A percentile compares a stretch with the other conserved stretches of the same genome.
Evolutionary conservation across 2,113 vertebrate species (phyloP).

Genomic region (Oryzias woworae): DNA sequence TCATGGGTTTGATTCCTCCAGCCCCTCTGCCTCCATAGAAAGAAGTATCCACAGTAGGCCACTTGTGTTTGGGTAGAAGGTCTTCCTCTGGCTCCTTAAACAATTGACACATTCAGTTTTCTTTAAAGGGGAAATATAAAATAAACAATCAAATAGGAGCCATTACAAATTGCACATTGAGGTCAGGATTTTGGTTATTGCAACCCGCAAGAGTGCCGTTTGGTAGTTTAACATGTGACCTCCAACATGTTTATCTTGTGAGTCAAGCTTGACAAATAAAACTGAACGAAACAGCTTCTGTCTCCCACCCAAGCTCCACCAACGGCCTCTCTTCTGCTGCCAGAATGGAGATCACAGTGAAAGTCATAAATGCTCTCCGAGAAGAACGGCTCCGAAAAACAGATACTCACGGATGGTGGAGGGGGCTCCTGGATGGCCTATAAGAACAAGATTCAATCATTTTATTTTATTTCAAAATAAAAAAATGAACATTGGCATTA

Average conservation of each 20-base stretch:
- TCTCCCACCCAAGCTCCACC: constrained; percentile 15
- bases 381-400: background rate
- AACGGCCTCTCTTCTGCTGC: constrained; percentile 12
- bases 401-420: constrained; percentile 79
- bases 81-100: constrained; percentile 84
- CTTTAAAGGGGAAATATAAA: background rate
- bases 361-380: background rate
- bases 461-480: background rate
- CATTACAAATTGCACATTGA: background rate
- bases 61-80: constrained; percentile 83
- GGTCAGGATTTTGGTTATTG: background rate
- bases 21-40: constrained; percentile 94
- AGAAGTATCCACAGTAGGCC: constrained; percentile 97
- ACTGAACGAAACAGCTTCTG: constrained; percentile 5
- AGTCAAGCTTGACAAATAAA: constrained; percentile 11
- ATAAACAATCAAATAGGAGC: background rate
- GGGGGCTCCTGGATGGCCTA: constrained; percentile 94
- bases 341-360: constrained; percentile 10
- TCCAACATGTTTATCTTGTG: constrained; percentile 7
- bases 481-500: too few relatives aligned
- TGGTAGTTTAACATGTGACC: background rate
- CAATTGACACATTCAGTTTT: background rate
- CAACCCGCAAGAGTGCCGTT: background rate
- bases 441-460: constrained; percentile 10
- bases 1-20: constrained; percentile 97